Percentiles rank a stretch among this genome's conserved stretches.
Conservation (phyloP, 2,797 vertebrate species). For the Coluber constrictor region DNA sequence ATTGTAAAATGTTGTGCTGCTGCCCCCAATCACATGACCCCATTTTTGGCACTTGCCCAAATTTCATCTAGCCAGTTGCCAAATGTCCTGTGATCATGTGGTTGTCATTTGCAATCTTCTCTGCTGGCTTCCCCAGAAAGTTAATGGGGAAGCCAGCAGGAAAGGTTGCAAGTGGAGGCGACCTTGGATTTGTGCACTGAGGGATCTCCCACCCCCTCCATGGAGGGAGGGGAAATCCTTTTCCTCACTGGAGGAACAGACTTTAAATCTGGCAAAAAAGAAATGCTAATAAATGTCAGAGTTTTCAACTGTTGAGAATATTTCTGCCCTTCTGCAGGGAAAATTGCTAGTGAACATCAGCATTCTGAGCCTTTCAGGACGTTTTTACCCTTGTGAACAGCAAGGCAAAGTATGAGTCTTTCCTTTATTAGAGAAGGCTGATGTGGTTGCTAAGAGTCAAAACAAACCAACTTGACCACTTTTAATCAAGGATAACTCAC, state of each 20-base stretch:
- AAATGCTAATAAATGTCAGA: not conserved
- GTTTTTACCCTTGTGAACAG: not conserved
- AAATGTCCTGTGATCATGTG: not conserved
- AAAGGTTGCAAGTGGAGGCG: not conserved
- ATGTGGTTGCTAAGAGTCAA: not conserved
- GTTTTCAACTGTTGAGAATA: not conserved
- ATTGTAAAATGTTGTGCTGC: not conserved
- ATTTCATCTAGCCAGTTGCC: not conserved
- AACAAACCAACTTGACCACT: not conserved
- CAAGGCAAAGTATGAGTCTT: not conserved
- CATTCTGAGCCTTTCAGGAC: not conserved
- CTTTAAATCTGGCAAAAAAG: not conserved
- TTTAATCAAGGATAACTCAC: not conserved
- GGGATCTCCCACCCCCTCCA: not conserved
- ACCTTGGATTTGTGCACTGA: not conserved
- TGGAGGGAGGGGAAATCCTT: not conserved
- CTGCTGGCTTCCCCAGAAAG: not conserved
- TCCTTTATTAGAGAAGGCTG: not conserved
- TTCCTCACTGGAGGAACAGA: not conserved
- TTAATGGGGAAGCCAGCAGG: not conserved
- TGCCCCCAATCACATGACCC: not conserved
- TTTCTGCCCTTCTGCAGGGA: not conserved
- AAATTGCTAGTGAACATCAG: not conserved
- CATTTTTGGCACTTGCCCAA: not conserved
- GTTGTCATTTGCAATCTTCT: not conserved